Evolutionary conservation across 2,888 invertebrate species (phyloP), one percentile per base, ranked within the genome.

Genomic region (Cinara cedri): DNA sequence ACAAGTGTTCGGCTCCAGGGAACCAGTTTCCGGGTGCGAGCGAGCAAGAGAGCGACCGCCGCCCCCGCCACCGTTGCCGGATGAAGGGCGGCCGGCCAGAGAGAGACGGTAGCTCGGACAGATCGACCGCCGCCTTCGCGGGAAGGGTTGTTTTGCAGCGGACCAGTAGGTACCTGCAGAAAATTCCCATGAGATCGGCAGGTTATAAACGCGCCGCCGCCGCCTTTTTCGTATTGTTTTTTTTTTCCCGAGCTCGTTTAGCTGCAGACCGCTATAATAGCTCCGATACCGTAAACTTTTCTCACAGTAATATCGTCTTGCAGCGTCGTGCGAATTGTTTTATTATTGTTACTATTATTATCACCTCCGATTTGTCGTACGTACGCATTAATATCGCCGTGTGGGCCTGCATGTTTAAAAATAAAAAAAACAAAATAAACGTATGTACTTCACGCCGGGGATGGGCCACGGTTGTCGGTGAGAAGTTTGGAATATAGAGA

Each of bases 21-120:
- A 68, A 76, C 76, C 76, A 42, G 76, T 76, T 60, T 62, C 62
- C 72, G 21, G 34, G 57, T 1, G 14, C 16, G 42, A 2, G 51
- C 14, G 72, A 62, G 60, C n/a, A 49, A 62, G 8, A 13, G 14
- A 21, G 49, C 26, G 16, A 44, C 10, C n/a, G 24, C 16, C 54
- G 54, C 51, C 24, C 26, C 14, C 44, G 66, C 44, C 10, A n/a
- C n/a, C n/a, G n/a, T 9, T 10, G 44, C 16, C 46, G 13, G n/a
- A 46, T n/a, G 55, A 42, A 24, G 14, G 16, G 26, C n/a, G 44
- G 44, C 16, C 42, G 19, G 49, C 24, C n/a, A 14, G 60, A 78
- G n/a, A 21, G 78, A 78, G 78, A 78, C 68, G 49, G 68, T 78
- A 78, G 78, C 78, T 78, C 63, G 72, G 44, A 46, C 19, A 49